These are phyloP conservation scores for Epirrhoe alternata DNA, from an alignment of 2,888 invertebrate genomes.

Conservation along the genomic window DNA sequence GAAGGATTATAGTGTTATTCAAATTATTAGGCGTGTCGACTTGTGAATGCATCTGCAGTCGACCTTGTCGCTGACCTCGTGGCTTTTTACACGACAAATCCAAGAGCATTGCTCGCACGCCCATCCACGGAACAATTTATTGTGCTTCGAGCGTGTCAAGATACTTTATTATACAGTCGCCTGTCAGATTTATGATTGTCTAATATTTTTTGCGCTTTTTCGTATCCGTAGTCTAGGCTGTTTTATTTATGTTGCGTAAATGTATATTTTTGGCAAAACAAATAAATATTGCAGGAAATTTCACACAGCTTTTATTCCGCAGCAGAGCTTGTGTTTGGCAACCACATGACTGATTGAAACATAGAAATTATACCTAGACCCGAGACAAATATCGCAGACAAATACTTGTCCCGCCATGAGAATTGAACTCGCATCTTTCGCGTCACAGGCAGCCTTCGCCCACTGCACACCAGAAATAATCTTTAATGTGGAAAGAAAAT, in stretches of 20 bases:
- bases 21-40: constrained; percentile 35
- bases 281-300: not conserved
- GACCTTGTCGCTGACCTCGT: constrained; percentile 61
- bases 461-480: no score
- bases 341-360: no score
- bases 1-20: constrained; percentile 8
- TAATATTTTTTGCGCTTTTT: constrained; percentile 28
- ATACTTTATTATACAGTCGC: constrained; percentile 32
- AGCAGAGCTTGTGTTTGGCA: no score
- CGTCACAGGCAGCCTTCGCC: no score
- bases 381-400: no score
- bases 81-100: constrained; percentile 61
- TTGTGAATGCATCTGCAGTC: constrained; percentile 54
- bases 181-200: constrained; percentile 31
- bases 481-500: constrained; percentile 14
- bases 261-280: constrained; percentile 14
- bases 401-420: no score
- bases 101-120: constrained; percentile 54
- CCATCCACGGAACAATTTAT: constrained; percentile 42
- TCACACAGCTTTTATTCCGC: no score
- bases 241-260: constrained; percentile 13
- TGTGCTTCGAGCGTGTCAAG: constrained; percentile 25
- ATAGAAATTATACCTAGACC: no score
- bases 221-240: constrained; percentile 27
- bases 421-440: no score